Evolutionary conservation across 2,888 invertebrate species (phyloP).

Genomic region (Hemaris fuciformis): DNA sequence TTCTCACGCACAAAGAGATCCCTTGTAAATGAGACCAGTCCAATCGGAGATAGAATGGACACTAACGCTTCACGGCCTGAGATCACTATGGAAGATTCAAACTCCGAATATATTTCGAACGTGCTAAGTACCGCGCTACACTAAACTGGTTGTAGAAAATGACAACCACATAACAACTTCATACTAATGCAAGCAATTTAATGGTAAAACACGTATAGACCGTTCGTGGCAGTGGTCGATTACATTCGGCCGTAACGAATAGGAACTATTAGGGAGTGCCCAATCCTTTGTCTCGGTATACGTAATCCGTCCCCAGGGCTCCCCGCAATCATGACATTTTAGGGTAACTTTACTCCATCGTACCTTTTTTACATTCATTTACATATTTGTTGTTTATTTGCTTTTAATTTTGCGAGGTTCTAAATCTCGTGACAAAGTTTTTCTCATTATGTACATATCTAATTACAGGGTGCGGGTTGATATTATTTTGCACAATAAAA

Average conservation of each 20-base stretch:
- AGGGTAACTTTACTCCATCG: not conserved
- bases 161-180: no score
- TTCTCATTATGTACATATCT: not conserved
- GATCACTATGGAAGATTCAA: no score
- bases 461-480: not conserved
- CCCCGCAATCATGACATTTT: not conserved
- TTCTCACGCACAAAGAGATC: no score
- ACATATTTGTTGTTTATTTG: slow-evolving; percentile 10
- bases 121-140: no score
- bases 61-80: no score
- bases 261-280: not conserved
- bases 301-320: not conserved
- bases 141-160: no score
- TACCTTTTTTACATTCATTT: slow-evolving; percentile 9
- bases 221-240: not conserved
- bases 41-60: no score
- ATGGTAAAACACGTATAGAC: not conserved
- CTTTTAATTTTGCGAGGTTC: not conserved
- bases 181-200: not conserved
- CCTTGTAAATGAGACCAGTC: no score
- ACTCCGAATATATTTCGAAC: no score
- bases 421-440: not conserved
- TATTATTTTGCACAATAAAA: not conserved
- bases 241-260: not conserved
- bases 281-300: not conserved